Base-by-base conservation (phyloP, 2,113 vertebrate species). In the Promerops cafer region DNA sequence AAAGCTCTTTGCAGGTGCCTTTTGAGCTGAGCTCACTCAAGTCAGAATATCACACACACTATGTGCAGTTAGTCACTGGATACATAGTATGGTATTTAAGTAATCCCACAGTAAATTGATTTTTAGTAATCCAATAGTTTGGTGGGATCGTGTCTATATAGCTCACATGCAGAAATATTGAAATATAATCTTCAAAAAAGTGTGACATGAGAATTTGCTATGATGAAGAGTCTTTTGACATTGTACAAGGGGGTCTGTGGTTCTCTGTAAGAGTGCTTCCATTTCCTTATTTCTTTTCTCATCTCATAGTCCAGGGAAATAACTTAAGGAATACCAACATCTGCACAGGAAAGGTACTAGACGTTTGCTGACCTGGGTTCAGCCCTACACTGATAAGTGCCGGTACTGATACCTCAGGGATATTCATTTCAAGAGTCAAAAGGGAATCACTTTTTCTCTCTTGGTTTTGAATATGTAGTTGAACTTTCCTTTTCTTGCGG, bases 1-100 rank as follows among this genome's bases (percentile, higher is more conserved):
- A 98, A 97, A 97, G 68, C 92, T 96, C 96, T 87, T 80, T 94
- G 96, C 96, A 98, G 97, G 97, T 98, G 97, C 93, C 91, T 97
- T 96, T 89, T 97, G 94, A 94, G 95, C 71, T 91, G 95, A 96
- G 90, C 74, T 91, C 80, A 90, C 87, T 88, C 92, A 61, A 92
- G 91, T 93, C 92, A 97, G 93, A 93, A 79, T 84, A 92, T 91
- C 93, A 94, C 87, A 84, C 83, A 76, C 89, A 87, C 89, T 90
- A 66, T 81, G 50, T 81, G 60, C 87, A 92, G 84, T 96, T 96
- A 96, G 96, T 98, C 87, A 92, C 91, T 83, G 92, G 92, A 76
- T 94, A 86, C 45, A 12, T 87, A 93, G 69, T 44, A 74, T 47
- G 22, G 69, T 93, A 83, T 89, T 89, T 80, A 40, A 93, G 69